Percentiles rank a stretch among this genome's conserved stretches.
phyloP scores from a whole-genome alignment of 2,888 invertebrate species.

The Dioctria linearis region DNA sequence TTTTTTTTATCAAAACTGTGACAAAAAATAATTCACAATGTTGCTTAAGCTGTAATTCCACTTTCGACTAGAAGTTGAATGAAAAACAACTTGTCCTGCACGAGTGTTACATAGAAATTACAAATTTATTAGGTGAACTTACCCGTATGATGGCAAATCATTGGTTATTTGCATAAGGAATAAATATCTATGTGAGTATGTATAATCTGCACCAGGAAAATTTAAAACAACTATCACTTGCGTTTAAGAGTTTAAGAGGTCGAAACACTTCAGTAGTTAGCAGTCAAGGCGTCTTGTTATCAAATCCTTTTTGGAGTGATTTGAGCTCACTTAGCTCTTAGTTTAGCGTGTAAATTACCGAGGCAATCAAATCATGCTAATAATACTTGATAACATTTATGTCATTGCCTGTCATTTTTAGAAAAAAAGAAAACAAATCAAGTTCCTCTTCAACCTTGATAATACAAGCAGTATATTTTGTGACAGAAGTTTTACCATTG shows the following conservation, averaged over 20 bases:
- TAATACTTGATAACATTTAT: background rate
- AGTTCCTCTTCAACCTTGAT: too few relatives aligned
- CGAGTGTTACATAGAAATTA: too few relatives aligned
- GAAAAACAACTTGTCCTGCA: slow-evolving; percentile 2
- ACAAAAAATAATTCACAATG: too few relatives aligned
- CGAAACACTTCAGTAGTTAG: too few relatives aligned
- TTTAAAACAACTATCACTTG: background rate
- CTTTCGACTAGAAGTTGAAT: slow-evolving; percentile 22
- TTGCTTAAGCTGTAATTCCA: slow-evolving; percentile 14
- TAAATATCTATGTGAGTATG: slow-evolving; percentile 15
- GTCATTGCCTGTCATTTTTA: background rate
- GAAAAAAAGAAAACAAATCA: too few relatives aligned
- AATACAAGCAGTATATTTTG: too few relatives aligned
- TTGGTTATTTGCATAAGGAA: slow-evolving; percentile 30
- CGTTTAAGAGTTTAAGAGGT: too few relatives aligned
- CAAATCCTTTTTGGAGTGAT: too few relatives aligned
- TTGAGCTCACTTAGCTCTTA: too few relatives aligned
- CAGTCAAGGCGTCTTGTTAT: too few relatives aligned
- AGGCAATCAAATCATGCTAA: slow-evolving; percentile 7
- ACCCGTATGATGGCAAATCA: slow-evolving; percentile 18
- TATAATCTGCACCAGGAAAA: background rate
- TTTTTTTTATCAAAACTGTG: too few relatives aligned
- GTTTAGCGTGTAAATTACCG: background rate
- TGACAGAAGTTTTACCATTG: too few relatives aligned
- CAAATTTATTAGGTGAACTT: background rate